phyloP scores from a whole-genome alignment of 2,888 invertebrate species.

The Belgica antarctica region DNA sequence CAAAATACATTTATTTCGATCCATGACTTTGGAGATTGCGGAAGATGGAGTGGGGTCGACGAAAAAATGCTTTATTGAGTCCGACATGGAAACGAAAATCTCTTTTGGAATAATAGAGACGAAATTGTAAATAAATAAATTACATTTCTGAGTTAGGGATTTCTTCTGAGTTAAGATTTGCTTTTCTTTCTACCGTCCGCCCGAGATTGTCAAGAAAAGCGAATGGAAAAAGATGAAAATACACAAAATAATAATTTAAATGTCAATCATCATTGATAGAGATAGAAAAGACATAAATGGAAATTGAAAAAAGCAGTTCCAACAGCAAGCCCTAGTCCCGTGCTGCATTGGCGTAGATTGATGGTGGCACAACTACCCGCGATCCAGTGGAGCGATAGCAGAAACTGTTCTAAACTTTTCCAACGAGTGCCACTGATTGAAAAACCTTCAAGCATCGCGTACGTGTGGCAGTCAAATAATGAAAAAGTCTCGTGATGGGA shows the following conservation, averaged over 20 bases:
- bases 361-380: too few species aligned
- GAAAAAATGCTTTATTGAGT: neutral
- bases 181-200: too few species aligned
- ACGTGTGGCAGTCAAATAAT: conserved; percentile 37
- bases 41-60: neutral
- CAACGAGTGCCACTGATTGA: neutral
- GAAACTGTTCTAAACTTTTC: too few species aligned
- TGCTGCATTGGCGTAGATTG: too few species aligned
- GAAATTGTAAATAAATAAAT: conserved; percentile 43
- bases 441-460: neutral
- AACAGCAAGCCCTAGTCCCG: too few species aligned
- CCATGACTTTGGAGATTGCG: conserved; percentile 19
- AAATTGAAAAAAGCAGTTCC: conserved; percentile 40
- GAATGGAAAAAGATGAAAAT: neutral
- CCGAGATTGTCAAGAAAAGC: neutral
- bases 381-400: too few species aligned
- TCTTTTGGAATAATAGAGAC: conserved; percentile 19
- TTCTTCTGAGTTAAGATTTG: neutral
- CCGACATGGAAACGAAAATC: conserved; percentile 29
- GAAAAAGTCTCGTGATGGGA: conserved; percentile 25
- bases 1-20: conserved; percentile 42
- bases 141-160: neutral
- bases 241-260: conserved; percentile 44
- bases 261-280: conserved; percentile 44
- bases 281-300: conserved; percentile 40